These are phyloP conservation scores for Tyto alba DNA, from an alignment of 2,113 vertebrate genomes.

Conservation along the genomic window DNA sequence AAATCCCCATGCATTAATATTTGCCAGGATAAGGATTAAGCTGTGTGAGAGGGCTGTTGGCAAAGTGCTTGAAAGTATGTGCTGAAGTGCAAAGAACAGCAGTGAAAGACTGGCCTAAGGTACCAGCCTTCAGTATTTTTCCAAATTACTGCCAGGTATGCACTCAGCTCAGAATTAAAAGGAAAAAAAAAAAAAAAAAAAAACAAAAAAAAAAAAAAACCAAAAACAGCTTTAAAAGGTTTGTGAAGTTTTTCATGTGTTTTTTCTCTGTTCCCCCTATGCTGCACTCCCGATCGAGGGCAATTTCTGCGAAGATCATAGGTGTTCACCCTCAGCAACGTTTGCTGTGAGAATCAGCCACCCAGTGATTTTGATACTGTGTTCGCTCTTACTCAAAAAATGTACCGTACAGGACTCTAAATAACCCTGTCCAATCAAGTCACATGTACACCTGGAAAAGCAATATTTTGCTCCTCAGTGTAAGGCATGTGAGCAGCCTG, in stretches of 20 bases:
- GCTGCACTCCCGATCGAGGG: accelerated
- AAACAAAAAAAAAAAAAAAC: too few species aligned
- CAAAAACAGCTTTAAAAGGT: accelerated
- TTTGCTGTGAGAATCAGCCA: accelerated
- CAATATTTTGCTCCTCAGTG: background rate
- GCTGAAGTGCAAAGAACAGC: background rate
- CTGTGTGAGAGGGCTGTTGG: background rate
- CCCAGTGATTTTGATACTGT: accelerated
- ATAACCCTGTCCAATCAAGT: background rate
- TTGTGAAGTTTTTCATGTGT: accelerated
- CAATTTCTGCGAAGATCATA: accelerated
- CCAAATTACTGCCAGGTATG: background rate
- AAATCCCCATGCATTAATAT: background rate
- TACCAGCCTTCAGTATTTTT: background rate
- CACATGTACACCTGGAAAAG: accelerated
- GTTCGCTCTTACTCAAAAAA: background rate
- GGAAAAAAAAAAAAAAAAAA: too few species aligned
- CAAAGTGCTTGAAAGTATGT: accelerated
- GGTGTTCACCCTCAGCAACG: accelerated
- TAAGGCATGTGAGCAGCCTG: background rate
- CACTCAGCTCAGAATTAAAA: background rate
- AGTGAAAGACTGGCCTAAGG: background rate
- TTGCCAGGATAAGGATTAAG: background rate
- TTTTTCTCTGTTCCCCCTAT: background rate
- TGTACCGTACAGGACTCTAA: background rate